Evolutionary conservation across 2,113 vertebrate genomes (phyloP), one percentile per base, ranked within the genome.

Genomic region (Blennius ocellaris): DNA sequence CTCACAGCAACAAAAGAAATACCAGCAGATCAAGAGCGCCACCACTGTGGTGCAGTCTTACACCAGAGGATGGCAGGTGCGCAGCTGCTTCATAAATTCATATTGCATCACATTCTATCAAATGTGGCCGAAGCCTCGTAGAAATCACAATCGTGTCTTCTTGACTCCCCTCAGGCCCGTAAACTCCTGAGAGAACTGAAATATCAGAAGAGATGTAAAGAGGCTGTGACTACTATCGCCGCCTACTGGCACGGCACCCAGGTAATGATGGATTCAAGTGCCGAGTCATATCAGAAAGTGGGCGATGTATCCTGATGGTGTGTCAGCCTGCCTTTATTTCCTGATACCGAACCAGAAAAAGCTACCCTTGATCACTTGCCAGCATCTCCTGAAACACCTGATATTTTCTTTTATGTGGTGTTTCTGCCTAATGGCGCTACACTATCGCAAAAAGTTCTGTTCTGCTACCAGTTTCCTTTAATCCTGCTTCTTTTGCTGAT

Each of bases 61-160:
- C 76, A 95, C 95, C 90, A 93, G 98, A 83, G 98, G 97, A 36
- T 99, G 98, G 98, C 97, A 98, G 97, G 97, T 99, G 76, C 71
- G 95, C 52, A 44, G 10, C 21, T 15, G 0, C 16, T 6, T n/a
- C 21, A 8, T 52, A 43, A 16, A 53, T 43, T 72, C 37, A 39
- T 1, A 16, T 7, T 11, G 1, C 52, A 17, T 1, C 12, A 6
- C 44, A 15, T 21, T n/a, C 21, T 30, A 30, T 30, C 4, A 70
- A 45, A 11, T 8, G 2, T 3, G 37, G 9, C n/a, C n/a, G 4
- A 9, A 36, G 6, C 6, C 0, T 0, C 11, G 15, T 43, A n/a
- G 7, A 47, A 51, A 71, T 48, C 2, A 5, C 38, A 6, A 51
- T 8, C 6, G 43, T 62, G 43, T 69, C 8, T 7, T 21, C 5